Conservation (phyloP, 2,888 invertebrate genomes). For the Xestobium rufovillosum region DNA sequence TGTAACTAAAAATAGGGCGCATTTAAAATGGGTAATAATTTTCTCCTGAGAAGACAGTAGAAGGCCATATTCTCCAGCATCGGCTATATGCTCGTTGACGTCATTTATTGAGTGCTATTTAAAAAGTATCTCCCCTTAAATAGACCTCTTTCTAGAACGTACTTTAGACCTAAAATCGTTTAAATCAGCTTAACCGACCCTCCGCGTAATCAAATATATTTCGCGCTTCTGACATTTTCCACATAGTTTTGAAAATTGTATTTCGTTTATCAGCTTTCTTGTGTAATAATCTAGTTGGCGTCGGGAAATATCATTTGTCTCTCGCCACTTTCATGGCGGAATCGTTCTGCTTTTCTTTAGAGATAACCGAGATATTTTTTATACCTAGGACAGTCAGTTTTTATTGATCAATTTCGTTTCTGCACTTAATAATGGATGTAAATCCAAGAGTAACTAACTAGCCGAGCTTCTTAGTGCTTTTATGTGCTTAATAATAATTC, state of each 20-base stretch:
- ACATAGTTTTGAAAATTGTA: constrained; percentile 39
- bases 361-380: too few species aligned
- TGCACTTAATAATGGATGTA: too few species aligned
- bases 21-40: too few species aligned
- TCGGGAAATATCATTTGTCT: constrained; percentile 20
- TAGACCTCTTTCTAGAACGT: constrained; percentile 25
- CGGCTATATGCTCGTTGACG: constrained; percentile 38
- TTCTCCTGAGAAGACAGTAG: constrained; percentile 28
- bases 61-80: constrained; percentile 36
- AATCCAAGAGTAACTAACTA: too few species aligned
- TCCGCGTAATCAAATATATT: constrained; percentile 35
- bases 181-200: constrained; percentile 33
- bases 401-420: too few species aligned
- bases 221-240: constrained; percentile 36
- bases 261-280: constrained; percentile 34
- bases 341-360: too few species aligned
- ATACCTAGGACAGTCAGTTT: too few species aligned
- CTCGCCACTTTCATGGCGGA: neutral
- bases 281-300: constrained; percentile 27
- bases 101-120: constrained; percentile 38
- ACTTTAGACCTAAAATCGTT: constrained; percentile 31
- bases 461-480: too few species aligned
- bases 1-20: too few species aligned
- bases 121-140: constrained; percentile 28
- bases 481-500: too few species aligned